Conservation (phyloP, 2,797 vertebrate species). For the Phataginus tricuspis region DNA sequence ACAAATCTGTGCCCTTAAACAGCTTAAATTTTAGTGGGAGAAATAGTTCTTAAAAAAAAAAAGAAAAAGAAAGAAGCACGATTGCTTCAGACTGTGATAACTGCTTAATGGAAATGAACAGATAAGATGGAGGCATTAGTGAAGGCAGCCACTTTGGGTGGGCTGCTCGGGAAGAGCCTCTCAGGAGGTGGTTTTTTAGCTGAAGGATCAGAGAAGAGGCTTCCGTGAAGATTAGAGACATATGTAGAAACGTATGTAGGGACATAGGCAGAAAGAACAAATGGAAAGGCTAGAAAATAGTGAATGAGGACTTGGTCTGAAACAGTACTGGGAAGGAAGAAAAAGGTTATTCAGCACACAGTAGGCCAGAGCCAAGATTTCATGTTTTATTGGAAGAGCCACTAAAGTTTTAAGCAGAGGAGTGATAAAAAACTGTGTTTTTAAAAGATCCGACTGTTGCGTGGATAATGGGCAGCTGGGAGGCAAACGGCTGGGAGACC, state of each 20-base stretch:
- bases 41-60: neutral
- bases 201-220: neutral
- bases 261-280: neutral
- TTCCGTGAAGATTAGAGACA: neutral
- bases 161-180: neutral
- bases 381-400: neutral
- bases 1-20: neutral
- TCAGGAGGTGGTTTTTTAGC: neutral
- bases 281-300: neutral
- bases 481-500: neutral
- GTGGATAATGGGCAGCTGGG: neutral
- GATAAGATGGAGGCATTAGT: neutral
- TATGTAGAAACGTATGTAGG: too few relatives aligned
- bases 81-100: constrained; percentile 2
- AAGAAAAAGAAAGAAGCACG: neutral
- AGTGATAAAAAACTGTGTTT: neutral
- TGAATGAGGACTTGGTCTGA: too few relatives aligned
- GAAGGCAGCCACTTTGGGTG: neutral
- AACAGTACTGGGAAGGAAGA: neutral
- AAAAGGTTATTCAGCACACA: too few relatives aligned
- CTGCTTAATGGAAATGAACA: neutral
- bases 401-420: neutral
- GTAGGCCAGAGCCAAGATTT: neutral
- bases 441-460: neutral
- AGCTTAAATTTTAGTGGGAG: neutral